phyloP scores from a whole-genome alignment of 1,140 invertebrate genomes.

The Conopomorpha cramerella region DNA sequence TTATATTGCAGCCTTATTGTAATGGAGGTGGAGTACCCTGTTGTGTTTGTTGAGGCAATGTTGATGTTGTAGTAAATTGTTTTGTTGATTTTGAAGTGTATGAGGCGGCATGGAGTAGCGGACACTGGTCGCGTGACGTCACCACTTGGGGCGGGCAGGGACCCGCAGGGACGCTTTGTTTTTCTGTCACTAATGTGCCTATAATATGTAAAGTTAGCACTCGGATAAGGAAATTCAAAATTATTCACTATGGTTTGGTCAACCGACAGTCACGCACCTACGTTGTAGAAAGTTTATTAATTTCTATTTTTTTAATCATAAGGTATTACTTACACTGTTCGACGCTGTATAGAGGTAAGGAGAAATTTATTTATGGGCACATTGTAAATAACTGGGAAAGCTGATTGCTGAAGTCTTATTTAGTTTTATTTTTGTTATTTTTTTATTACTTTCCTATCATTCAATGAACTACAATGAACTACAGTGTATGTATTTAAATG shows the following conservation, averaged over 20 bases:
- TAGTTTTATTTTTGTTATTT: too few relatives aligned
- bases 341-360: slow-evolving; percentile 26
- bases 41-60: slow-evolving; percentile 34
- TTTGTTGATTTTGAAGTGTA: slow-evolving; percentile 34
- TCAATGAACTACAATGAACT: too few relatives aligned
- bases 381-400: too few relatives aligned
- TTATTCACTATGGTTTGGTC: too few relatives aligned
- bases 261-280: too few relatives aligned
- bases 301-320: slow-evolving; percentile 12
- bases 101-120: slow-evolving; percentile 36
- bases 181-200: slow-evolving; percentile 59
- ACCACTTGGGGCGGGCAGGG: too few relatives aligned
- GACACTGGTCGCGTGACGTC: too few relatives aligned
- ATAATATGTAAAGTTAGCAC: slow-evolving; percentile 56
- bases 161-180: slow-evolving; percentile 50
- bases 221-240: too few relatives aligned
- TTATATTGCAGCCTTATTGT: slow-evolving; percentile 24
- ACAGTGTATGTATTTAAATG: too few relatives aligned
- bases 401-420: too few relatives aligned
- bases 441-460: too few relatives aligned
- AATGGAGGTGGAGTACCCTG: slow-evolving; percentile 18
- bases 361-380: too few relatives aligned
- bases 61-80: slow-evolving; percentile 45
- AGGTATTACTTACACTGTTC: slow-evolving; percentile 7
- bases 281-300: slow-evolving; percentile 20